phyloP scores from a whole-genome alignment of 2,113 vertebrate genomes.

The Aleadryas rufinucha region DNA sequence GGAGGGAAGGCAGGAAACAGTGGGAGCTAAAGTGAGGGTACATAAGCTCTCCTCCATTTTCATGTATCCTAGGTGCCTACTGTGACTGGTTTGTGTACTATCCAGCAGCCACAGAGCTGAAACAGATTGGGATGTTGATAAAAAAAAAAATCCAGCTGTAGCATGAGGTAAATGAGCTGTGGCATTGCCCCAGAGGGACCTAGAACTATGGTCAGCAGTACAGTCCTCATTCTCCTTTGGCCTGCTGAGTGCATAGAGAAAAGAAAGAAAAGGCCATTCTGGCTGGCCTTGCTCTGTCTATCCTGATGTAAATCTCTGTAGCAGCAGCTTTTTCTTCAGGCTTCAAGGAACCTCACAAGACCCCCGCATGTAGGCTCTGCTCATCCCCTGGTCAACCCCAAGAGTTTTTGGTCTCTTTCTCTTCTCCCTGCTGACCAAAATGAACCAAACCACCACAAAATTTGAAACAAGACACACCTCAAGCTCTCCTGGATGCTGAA shows the following conservation, averaged over 20 bases:
- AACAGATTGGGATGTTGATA: background rate
- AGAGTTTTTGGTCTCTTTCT: background rate
- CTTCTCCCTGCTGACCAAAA: background rate
- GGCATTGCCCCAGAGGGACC: slow-evolving; percentile 14
- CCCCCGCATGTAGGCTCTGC: background rate
- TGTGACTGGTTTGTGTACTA: background rate
- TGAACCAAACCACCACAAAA: background rate
- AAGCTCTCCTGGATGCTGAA: background rate
- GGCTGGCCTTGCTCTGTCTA: background rate
- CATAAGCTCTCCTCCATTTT: background rate
- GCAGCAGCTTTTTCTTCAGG: background rate
- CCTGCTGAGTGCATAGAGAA: background rate
- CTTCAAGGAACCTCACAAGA: background rate
- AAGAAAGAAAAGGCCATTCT: background rate
- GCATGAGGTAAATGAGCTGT: slow-evolving; percentile 42
- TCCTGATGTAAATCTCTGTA: background rate
- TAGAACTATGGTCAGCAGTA: background rate
- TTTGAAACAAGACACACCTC: background rate
- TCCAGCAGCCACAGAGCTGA: background rate
- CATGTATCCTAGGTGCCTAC: background rate
- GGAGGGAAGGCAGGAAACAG: background rate
- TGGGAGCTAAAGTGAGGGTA: background rate
- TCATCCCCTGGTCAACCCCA: background rate
- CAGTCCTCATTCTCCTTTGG: background rate
- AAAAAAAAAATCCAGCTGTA: background rate